Evolutionary conservation across 2,113 vertebrate species (phyloP).

Genomic region (Otis tarda): DNA sequence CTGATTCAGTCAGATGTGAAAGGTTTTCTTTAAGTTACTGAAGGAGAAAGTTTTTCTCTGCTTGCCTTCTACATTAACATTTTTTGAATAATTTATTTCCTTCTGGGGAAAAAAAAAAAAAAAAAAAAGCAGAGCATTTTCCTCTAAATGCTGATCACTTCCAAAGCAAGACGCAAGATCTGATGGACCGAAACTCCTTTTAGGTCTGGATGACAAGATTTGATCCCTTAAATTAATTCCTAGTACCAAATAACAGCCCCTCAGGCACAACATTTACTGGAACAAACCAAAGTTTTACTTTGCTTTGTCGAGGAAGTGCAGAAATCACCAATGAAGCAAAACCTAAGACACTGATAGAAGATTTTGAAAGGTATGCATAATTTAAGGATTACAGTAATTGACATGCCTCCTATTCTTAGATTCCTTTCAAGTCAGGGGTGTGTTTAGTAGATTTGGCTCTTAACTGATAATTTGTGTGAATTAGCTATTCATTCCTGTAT

Average conservation of each 20-base stretch:
- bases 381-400: conserved; percentile 35
- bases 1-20: not conserved
- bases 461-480: not conserved
- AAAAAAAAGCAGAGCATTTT: conserved; percentile 20
- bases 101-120: not conserved
- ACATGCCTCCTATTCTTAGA: conserved; percentile 46
- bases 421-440: conserved; percentile 31
- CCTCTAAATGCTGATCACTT: not conserved
- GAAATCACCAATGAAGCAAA: conserved; percentile 33
- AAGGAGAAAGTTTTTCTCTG: not conserved
- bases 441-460: conserved; percentile 18
- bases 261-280: not conserved
- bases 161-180: not conserved
- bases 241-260: not conserved
- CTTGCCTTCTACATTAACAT: not conserved
- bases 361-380: conserved; percentile 41
- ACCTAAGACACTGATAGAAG: not conserved
- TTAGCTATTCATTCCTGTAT: conserved; percentile 38
- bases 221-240: not conserved
- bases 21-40: not conserved
- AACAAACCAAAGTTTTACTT: not conserved
- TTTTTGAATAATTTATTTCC: conserved; percentile 18
- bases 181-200: not conserved
- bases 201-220: not conserved
- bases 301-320: not conserved